phyloP scores from a whole-genome alignment of 1,140 invertebrate species.

The Aphelenchoides besseyi region DNA sequence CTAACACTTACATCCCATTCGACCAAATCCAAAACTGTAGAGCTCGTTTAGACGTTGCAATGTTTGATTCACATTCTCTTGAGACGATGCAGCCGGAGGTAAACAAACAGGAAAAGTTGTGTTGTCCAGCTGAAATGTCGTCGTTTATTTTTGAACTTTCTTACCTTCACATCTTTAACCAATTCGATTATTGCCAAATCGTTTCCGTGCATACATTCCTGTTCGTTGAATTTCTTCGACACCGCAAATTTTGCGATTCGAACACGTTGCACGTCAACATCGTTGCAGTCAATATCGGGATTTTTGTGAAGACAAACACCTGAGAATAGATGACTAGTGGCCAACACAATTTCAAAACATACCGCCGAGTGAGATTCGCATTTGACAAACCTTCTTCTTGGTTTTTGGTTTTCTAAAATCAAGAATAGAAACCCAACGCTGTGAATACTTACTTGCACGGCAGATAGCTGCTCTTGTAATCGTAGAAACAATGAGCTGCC shows the following conservation, averaged over 20 bases:
- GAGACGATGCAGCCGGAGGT: neutral
- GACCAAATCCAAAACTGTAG: neutral
- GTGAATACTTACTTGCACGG: conserved; percentile 13
- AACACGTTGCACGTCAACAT: neutral
- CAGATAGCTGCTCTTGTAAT: conserved; percentile 5
- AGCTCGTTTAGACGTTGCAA: neutral
- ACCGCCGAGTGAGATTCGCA: neutral
- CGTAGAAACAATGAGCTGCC: conserved; percentile 16
- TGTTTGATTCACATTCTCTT: neutral
- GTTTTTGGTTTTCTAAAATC: neutral
- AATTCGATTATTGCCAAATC: neutral
- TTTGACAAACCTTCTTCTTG: neutral
- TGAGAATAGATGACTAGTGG: neutral
- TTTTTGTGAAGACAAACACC: neutral
- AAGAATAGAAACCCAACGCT: too few species aligned
- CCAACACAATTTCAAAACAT: too few species aligned
- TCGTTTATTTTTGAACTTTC: too few species aligned
- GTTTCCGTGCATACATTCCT: neutral
- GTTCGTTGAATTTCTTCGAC: neutral
- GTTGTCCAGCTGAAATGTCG: neutral
- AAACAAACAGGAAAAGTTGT: neutral
- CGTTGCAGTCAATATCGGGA: neutral
- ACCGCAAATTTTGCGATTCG: neutral
- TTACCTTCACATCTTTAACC: neutral
- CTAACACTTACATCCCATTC: neutral